Evolutionary conservation across 2,888 invertebrate genomes (phyloP), one percentile per base, ranked within the genome.

Genomic region (Erynnis tages): DNA sequence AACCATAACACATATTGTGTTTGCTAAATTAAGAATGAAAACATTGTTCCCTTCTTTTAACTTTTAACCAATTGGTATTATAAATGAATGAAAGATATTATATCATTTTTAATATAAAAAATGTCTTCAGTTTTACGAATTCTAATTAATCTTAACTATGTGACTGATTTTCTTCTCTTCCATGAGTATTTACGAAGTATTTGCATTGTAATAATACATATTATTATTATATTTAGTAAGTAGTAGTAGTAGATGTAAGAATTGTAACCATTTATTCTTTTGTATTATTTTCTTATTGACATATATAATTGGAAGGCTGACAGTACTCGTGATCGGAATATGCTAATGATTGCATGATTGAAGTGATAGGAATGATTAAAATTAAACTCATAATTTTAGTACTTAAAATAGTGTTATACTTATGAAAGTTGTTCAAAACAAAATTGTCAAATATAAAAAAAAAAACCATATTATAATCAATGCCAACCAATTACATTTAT

Each of bases 221-320:
- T 48, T 48, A 25, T 48, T 5, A 16, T 48, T 48, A n/a, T n/a
- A n/a, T n/a, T n/a, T n/a, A n/a, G n/a, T n/a, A n/a, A n/a, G n/a
- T n/a, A n/a, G n/a, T n/a, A n/a, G n/a, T n/a, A n/a, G n/a, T n/a
- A 48, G 40, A 40, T 40, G 23, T 48, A 48, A 48, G 48, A 48
- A 48, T 32, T 40, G 30, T 48, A 48, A 40, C 40, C 40, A 40
- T 21, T 40, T 32, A 37, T n/a, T 38, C 11, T 48, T 14, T 40
- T 48, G 10, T 38, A 38, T 47, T 16, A 27, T 30, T 43, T 30
- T 13, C 32, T 35, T 16, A 10, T 45, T 49, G 40, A 49, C 23
- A 32, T 40, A 21, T 40, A 16, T 40, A 32, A 48, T 48, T 48
- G 38, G 30, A 48, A 48, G 48, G 38, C 48, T 32, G 48, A 48